A percentile compares a stretch with the other conserved stretches of the same genome.
Conservation (phyloP, 2,113 vertebrate species). For the Tylochromis polylepis region DNA sequence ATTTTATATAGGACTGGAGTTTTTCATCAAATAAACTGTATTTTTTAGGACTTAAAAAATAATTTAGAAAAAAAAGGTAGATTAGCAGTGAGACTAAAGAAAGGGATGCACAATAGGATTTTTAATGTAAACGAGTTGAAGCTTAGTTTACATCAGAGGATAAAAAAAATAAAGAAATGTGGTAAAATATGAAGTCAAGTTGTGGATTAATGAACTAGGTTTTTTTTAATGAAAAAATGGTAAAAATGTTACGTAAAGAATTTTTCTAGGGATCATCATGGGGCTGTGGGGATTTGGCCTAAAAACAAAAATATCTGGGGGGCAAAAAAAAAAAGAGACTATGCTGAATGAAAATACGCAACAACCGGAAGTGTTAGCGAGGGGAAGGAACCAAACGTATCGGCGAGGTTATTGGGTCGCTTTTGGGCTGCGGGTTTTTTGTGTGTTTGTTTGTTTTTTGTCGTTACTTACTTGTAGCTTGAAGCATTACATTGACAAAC, state of each 20-base stretch:
- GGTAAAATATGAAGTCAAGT: neutral
- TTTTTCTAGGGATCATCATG: neutral
- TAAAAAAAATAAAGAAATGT: neutral
- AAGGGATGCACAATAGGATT: neutral
- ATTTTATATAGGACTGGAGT: neutral
- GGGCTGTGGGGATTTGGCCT: neutral
- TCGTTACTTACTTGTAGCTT: neutral
- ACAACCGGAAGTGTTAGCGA: neutral
- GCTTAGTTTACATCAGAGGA: neutral
- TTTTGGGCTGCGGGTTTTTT: neutral
- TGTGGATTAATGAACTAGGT: neutral
- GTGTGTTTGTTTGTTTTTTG: neutral
- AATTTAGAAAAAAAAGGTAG: neutral
- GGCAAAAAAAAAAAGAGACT: fast-evolving
- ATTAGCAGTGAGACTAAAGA: neutral
- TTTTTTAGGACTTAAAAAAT: neutral
- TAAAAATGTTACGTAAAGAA: neutral
- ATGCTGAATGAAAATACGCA: neutral
- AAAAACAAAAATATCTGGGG: neutral
- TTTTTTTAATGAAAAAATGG: neutral
- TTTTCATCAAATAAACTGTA: neutral
- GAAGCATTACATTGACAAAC: neutral
- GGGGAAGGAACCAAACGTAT: neutral
- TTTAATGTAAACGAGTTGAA: neutral
- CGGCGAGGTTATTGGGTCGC: neutral